phyloP scores from a whole-genome alignment of 2,797 vertebrate species.

The Podarcis lilfordi region DNA sequence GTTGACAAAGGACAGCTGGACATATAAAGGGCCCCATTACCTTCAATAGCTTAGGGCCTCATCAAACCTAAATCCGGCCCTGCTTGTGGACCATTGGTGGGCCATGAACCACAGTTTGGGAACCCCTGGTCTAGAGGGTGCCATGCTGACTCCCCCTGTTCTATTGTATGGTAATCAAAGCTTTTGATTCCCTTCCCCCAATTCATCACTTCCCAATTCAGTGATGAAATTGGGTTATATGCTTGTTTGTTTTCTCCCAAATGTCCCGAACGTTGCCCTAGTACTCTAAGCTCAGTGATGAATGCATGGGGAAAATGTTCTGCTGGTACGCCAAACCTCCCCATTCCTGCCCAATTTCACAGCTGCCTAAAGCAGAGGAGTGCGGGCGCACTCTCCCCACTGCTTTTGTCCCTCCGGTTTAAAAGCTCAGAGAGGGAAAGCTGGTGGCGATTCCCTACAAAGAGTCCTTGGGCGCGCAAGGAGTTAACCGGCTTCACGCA shows the following conservation, averaged over 20 bases:
- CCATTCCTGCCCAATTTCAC: not conserved
- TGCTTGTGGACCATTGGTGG: no score
- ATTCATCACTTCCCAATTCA: not conserved
- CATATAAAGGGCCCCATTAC: no score
- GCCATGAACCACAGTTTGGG: no score
- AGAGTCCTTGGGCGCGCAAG: slow-evolving; percentile 2
- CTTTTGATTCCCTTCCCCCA: not conserved
- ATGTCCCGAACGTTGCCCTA: not conserved
- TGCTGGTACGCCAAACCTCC: not conserved
- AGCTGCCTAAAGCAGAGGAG: not conserved
- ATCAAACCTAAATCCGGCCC: no score
- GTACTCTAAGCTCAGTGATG: not conserved
- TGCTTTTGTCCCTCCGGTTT: not conserved
- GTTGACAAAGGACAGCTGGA: no score
- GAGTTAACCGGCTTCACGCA: slow-evolving; percentile 39
- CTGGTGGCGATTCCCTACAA: not conserved
- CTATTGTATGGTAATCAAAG: not conserved
- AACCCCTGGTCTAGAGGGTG: no score
- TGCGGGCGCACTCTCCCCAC: no score
- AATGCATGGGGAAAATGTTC: not conserved
- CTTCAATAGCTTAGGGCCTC: no score
- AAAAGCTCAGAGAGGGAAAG: not conserved
- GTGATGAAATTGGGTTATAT: not conserved
- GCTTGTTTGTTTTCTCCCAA: not conserved
- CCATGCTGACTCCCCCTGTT: not conserved